phyloP scores from a whole-genome alignment of 2,888 invertebrate species.

The Arenicola marina region DNA sequence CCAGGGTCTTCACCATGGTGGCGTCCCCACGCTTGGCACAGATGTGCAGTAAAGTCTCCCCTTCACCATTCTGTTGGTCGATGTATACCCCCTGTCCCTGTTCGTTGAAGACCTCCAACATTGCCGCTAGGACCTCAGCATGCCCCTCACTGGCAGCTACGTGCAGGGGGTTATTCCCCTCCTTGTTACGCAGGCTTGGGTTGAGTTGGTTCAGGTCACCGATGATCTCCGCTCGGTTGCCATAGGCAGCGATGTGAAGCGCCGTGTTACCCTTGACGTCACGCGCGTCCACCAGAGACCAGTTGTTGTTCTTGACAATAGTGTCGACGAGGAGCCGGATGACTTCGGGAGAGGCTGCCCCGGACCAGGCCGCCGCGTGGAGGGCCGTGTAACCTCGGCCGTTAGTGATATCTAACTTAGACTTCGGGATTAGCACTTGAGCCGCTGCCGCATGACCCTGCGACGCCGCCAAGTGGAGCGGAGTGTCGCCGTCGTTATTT shows the following conservation, averaged over 20 bases:
- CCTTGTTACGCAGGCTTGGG: conserved; percentile 19
- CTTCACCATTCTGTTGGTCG: conserved; percentile 17
- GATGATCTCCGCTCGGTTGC: conserved; percentile 22
- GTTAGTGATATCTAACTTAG: conserved; percentile 50
- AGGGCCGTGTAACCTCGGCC: conserved; percentile 47
- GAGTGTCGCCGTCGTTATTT: conserved; percentile 51
- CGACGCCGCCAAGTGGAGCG: conserved; percentile 53
- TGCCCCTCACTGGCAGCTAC: conserved; percentile 17
- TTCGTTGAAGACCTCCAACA: conserved; percentile 21
- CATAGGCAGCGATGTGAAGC: conserved; percentile 51
- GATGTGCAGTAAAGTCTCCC: conserved; percentile 21
- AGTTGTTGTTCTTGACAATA: conserved; percentile 53
- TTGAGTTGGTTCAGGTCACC: conserved; percentile 18
- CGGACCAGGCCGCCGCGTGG: conserved; percentile 46
- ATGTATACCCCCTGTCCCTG: conserved; percentile 18
- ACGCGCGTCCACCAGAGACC: conserved; percentile 51
- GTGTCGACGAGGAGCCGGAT: conserved; percentile 46
- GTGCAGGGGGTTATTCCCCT: conserved; percentile 27
- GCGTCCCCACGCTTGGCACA: conserved; percentile 11
- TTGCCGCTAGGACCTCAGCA: conserved; percentile 4
- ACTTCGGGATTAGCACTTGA: conserved; percentile 42
- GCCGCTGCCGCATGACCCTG: conserved; percentile 45
- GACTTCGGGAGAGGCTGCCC: conserved; percentile 36
- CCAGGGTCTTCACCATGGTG: conserved; percentile 35
- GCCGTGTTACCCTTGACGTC: conserved; percentile 52